These are phyloP conservation scores for Phymastichus coffea DNA, from an alignment of 1,140 invertebrate genomes.

Conservation along the genomic window DNA sequence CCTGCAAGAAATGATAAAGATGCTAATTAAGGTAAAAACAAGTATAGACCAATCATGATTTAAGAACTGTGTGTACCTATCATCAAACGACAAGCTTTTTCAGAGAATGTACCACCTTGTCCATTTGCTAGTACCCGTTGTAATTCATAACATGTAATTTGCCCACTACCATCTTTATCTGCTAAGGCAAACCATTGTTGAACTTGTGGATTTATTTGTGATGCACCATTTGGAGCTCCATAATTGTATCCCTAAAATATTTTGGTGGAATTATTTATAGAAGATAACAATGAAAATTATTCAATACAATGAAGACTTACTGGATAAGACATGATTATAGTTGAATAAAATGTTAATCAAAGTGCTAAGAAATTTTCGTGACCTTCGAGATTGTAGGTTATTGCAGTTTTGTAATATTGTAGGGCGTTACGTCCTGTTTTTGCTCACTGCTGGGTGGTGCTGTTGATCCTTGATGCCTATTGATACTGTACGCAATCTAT, in stretches of 20 bases:
- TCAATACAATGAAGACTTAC: conserved; percentile 11
- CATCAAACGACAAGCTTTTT: conserved; percentile 85
- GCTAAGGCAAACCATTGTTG: conserved; percentile 82
- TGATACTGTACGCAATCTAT: too few species aligned
- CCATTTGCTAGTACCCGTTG: conserved; percentile 81
- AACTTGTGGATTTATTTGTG: conserved; percentile 63
- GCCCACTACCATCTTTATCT: conserved; percentile 79
- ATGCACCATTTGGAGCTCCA: conserved; percentile 31
- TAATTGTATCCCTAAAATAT: conserved; percentile 36
- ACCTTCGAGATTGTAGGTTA: too few species aligned
- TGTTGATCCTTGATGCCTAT: too few species aligned
- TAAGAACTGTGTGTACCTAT: too few species aligned
- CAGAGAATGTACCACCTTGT: conserved; percentile 82
- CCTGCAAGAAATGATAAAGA: too few species aligned
- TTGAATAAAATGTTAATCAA: neutral
- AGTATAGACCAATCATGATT: neutral
- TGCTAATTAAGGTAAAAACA: too few species aligned
- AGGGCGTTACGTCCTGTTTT: too few species aligned
- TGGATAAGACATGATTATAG: conserved; percentile 12
- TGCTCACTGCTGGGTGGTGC: too few species aligned
- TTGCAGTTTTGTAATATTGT: too few species aligned
- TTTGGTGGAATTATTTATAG: neutral
- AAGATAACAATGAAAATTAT: neutral
- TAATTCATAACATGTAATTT: conserved; percentile 77
- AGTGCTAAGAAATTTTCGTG: too few species aligned